Conservation (phyloP, 2,797 vertebrate genomes). For the Argyrosomus regius region DNA sequence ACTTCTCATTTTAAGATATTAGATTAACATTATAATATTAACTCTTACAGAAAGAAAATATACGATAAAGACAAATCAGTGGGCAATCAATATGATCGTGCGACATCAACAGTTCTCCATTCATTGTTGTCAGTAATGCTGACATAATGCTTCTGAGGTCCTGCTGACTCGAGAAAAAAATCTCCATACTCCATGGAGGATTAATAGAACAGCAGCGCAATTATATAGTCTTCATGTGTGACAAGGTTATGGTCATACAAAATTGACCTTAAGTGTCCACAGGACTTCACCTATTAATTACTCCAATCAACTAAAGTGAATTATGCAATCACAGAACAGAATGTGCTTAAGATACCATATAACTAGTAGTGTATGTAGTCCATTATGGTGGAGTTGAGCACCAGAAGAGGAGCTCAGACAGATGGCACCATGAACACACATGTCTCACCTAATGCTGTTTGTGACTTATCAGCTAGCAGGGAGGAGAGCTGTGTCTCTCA, state of each 20-base stretch:
- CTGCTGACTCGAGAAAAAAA: conserved; percentile 63
- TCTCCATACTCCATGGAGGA: conserved; percentile 39
- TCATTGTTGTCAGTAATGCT: conserved; percentile 61
- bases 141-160: conserved; percentile 60
- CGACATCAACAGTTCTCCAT: conserved; percentile 55
- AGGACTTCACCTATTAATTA: conserved; percentile 68
- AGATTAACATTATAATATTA: conserved; percentile 30
- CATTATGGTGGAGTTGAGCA: conserved; percentile 52
- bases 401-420: conserved; percentile 54
- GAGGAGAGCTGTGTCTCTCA: conserved; percentile 70
- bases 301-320: conserved; percentile 64
- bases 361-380: conserved; percentile 50
- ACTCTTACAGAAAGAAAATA: conserved; percentile 29
- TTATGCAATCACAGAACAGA: conserved; percentile 62
- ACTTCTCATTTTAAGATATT: conserved; percentile 14
- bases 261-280: conserved; percentile 63
- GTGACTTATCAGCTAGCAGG: conserved; percentile 66
- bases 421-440: conserved; percentile 62
- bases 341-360: conserved; percentile 62
- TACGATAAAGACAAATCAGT: conserved; percentile 38
- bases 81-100: conserved; percentile 40
- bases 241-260: conserved; percentile 65
- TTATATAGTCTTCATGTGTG: conserved; percentile 54
- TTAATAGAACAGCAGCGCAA: conserved; percentile 63
- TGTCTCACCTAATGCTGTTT: conserved; percentile 72